phyloP scores from a whole-genome alignment of 1,140 invertebrate genomes.

The Aleiodes sp. region DNA sequence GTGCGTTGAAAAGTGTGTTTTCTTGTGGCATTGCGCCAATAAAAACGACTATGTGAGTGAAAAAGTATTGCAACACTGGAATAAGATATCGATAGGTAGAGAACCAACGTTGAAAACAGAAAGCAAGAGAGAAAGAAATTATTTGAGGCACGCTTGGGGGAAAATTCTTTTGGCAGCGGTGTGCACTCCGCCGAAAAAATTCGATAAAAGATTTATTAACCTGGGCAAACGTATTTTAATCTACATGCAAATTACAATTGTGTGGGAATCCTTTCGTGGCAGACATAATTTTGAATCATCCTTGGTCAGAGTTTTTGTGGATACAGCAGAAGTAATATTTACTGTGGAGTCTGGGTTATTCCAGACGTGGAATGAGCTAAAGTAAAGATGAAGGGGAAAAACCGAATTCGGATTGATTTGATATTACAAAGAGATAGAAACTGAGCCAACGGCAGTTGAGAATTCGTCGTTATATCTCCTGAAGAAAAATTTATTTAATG shows the following conservation, averaged over 20 bases:
- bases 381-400: not conserved
- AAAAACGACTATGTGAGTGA: not conserved
- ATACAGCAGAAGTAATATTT: slow-evolving; percentile 1
- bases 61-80: slow-evolving; percentile 11
- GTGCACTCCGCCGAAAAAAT: slow-evolving; percentile 8
- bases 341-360: too few relatives aligned
- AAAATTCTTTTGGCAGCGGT: not conserved
- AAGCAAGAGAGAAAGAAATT: not conserved
- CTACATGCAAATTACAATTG: not conserved
- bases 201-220: slow-evolving; percentile 10
- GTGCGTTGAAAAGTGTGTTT: slow-evolving; percentile 40
- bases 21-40: slow-evolving; percentile 45
- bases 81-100: slow-evolving; percentile 17
- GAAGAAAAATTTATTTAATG: slow-evolving; percentile 23
- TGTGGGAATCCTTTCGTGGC: not conserved
- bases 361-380: too few relatives aligned
- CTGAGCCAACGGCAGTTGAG: not conserved
- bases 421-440: not conserved
- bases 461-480: not conserved
- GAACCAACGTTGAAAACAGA: not conserved
- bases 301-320: not conserved
- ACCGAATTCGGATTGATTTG: not conserved
- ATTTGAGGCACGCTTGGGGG: slow-evolving; percentile 7
- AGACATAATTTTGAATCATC: not conserved
- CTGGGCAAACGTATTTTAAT: slow-evolving; percentile 16